Conservation (phyloP, 92 coral and sea anemone species). For the Zoanthus sansibaricus region DNA sequence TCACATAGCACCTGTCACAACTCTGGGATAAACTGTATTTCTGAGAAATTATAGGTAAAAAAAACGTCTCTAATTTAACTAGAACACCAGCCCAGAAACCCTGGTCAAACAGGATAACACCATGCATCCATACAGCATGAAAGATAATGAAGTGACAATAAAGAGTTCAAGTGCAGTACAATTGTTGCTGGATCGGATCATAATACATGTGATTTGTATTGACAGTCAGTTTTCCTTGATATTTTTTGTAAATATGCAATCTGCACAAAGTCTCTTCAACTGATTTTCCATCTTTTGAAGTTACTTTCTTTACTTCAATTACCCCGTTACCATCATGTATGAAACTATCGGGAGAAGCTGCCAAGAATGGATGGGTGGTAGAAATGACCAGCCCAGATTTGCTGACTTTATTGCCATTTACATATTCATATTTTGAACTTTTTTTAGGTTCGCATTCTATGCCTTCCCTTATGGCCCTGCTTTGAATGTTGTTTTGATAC, state of each 20-base stretch:
- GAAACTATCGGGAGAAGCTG: slow-evolving; percentile 31
- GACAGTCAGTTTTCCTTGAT: slow-evolving; percentile 6
- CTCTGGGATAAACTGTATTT: slow-evolving; percentile 37
- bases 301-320: slow-evolving; percentile 34
- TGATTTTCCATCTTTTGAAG: slow-evolving; percentile 30
- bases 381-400: slow-evolving; percentile 31
- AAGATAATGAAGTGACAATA: slow-evolving; percentile 35
- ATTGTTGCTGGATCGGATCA: slow-evolving; percentile 38
- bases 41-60: slow-evolving; percentile 16
- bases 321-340: slow-evolving; percentile 40
- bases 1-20: slow-evolving; percentile 8
- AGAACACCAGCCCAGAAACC: not conserved
- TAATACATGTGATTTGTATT: slow-evolving; percentile 23
- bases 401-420: slow-evolving; percentile 30
- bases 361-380: slow-evolving; percentile 24
- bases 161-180: slow-evolving; percentile 29
- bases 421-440: not conserved
- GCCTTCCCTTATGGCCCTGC: no score
- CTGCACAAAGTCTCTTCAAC: slow-evolving; percentile 12
- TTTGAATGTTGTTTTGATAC: no score
- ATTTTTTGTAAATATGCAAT: slow-evolving; percentile 13
- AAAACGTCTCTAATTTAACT: not conserved
- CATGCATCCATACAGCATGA: not conserved
- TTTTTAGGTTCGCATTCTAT: no score
- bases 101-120: not conserved